Evolutionary conservation across 2,113 vertebrate genomes (phyloP), one percentile per base, ranked within the genome.

Genomic region (Triplophysa siluroides): DNA sequence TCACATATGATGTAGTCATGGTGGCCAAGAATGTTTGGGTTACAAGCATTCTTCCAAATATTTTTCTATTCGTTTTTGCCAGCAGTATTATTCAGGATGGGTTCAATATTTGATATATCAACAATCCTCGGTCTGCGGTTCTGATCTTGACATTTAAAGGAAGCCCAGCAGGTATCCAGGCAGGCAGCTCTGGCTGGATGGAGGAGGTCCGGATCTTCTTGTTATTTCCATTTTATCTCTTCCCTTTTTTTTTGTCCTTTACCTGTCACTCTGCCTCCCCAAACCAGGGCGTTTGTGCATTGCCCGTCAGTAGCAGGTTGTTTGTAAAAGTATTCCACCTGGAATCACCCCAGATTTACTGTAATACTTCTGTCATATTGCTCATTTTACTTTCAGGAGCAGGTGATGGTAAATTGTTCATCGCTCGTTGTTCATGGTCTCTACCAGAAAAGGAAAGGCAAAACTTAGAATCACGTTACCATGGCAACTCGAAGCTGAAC

Each of bases 401-500:
- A 73, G n/a, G n/a, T 60, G 29, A 58, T 38, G 18, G 50, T 41
- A 41, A 41, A 58, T 43, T n/a, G 50, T 52, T 45, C 43, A 45
- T 52, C n/a, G 54, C 54, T 21, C n/a, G 9, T 58, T 60, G 12
- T 58, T 72, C 33, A 41, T 38, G 69, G 26, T 58, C 56, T 72
- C 70, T 72, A 19, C 52, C 70, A 58, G 52, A 72, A 38, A 12
- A 72, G n/a, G 33, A 21, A 21, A 41, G 33, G 21, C 54, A 60
- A 60, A 73, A 41, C 7, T 9, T 60, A 73, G 29, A 73, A 11
- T 33, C 13, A 3, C 21, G 70, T 58, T 23, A 60, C 70, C 54
- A 73, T 58, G 54, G 70, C 70, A 73, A 73, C 52, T 4, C 29
- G 21, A 60, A 58, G 29, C 26, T 58, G 52, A 41, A 72, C 52